Evolutionary conservation across 2,797 vertebrate species (phyloP).

Genomic region (Borostomias antarcticus): DNA sequence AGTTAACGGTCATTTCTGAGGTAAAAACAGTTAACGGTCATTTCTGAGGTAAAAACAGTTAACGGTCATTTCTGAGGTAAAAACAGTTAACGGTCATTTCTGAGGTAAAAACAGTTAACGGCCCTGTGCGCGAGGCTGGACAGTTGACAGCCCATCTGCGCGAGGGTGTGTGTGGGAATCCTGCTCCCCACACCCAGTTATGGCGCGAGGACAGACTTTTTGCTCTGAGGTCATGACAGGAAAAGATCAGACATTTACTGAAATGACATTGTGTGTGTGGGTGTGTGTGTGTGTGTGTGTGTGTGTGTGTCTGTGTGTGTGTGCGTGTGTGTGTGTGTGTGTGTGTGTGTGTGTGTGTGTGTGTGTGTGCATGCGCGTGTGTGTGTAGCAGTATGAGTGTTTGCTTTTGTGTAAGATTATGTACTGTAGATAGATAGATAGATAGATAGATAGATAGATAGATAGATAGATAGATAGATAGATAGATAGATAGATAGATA

Average conservation of each 20-base stretch:
- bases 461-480: not conserved
- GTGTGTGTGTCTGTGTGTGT: not conserved
- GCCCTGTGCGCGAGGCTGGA: too few species aligned
- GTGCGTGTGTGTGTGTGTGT: not conserved
- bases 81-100: too few species aligned
- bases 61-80: too few species aligned
- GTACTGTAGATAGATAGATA: not conserved
- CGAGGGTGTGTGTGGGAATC: not conserved
- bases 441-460: not conserved
- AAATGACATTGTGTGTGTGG: slow-evolving; percentile 1
- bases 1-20: too few species aligned
- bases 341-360: not conserved
- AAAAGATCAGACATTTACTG: not conserved
- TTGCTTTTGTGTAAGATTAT: not conserved
- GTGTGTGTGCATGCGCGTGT: not conserved
- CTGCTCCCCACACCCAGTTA: not conserved
- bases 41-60: too few species aligned
- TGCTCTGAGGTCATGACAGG: not conserved
- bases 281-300: not conserved
- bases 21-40: too few species aligned
- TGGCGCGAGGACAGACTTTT: not conserved
- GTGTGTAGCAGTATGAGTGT: slow-evolving; percentile 1
- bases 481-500: too few species aligned
- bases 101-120: too few species aligned
- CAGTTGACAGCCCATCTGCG: not conserved